Evolutionary conservation across 2,888 invertebrate genomes (phyloP).

Genomic region (Ennomos fuscantarius): DNA sequence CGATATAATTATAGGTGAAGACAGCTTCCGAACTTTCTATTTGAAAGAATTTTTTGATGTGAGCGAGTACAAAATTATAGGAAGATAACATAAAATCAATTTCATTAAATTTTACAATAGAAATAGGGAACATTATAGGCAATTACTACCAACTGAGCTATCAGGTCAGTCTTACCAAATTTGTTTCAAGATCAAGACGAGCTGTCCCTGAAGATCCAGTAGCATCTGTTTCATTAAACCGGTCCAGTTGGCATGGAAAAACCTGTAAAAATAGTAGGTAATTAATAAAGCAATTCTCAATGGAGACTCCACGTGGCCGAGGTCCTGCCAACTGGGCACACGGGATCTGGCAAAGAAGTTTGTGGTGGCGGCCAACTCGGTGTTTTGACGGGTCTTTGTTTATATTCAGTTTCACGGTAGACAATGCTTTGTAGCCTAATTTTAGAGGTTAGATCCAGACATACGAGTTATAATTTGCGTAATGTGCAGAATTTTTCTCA

Average conservation of each 20-base stretch:
- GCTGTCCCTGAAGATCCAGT: too few species aligned
- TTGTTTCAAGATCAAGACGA: too few species aligned
- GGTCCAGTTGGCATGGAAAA: constrained; percentile 50
- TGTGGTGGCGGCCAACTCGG: constrained; percentile 56
- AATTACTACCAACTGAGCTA: too few species aligned
- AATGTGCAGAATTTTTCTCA: too few species aligned
- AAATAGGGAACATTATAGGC: too few species aligned
- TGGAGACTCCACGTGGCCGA: constrained; percentile 49
- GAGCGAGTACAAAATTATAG: too few species aligned
- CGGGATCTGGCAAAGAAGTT: constrained; percentile 50
- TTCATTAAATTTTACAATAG: too few species aligned
- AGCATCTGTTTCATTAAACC: constrained; percentile 1
- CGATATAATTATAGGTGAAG: too few species aligned
- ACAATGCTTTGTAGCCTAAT: constrained; percentile 16
- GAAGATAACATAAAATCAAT: too few species aligned
- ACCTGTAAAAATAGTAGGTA: constrained; percentile 25
- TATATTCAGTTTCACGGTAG: constrained; percentile 18
- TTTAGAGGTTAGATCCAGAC: constrained; percentile 26
- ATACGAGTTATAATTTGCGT: constrained; percentile 12
- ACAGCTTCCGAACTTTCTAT: too few species aligned
- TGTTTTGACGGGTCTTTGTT: constrained; percentile 62
- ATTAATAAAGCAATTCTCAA: constrained; percentile 40
- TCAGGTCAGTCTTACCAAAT: too few species aligned
- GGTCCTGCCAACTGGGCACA: constrained; percentile 69
- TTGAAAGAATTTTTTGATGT: too few species aligned